Evolutionary conservation across 1,140 invertebrate species (phyloP).

Genomic region (Drosophila triauraria): DNA sequence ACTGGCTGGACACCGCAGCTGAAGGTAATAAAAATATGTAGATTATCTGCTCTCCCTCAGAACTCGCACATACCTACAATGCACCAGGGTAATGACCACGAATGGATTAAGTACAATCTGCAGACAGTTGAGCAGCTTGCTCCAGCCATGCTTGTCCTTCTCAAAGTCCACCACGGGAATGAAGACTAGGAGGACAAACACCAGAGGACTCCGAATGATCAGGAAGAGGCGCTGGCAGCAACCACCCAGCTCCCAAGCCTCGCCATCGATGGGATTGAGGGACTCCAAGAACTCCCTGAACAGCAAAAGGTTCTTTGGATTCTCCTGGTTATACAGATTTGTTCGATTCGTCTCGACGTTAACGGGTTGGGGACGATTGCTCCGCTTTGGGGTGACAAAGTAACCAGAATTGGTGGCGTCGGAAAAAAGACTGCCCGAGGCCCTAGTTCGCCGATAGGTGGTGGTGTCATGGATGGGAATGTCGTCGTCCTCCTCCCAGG

Average conservation of each 20-base stretch:
- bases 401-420: background rate
- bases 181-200: slow-evolving; percentile 12
- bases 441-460: background rate
- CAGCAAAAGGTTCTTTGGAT: slow-evolving; percentile 47
- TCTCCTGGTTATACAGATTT: slow-evolving; percentile 17
- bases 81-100: slow-evolving; percentile 31
- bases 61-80: slow-evolving; percentile 15
- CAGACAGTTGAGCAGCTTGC: slow-evolving; percentile 61
- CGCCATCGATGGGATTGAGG: slow-evolving; percentile 39
- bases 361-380: background rate
- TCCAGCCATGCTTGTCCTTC: slow-evolving; percentile 63
- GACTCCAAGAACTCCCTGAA: slow-evolving; percentile 25
- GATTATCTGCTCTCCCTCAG: background rate
- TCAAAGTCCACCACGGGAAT: slow-evolving; percentile 53
- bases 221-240: slow-evolving; percentile 8
- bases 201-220: slow-evolving; percentile 32
- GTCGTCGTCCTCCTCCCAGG: slow-evolving; percentile 26
- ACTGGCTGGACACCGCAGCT: slow-evolving; percentile 35
- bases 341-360: slow-evolving; percentile 25
- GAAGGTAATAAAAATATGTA: too few relatives aligned
- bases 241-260: slow-evolving; percentile 23
- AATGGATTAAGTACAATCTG: slow-evolving; percentile 55
- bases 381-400: slow-evolving; percentile 6
- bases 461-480: slow-evolving; percentile 31
- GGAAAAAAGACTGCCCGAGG: background rate